Conservation (phyloP, 2,113 vertebrate species). For the Opisthocomus hoazin region DNA sequence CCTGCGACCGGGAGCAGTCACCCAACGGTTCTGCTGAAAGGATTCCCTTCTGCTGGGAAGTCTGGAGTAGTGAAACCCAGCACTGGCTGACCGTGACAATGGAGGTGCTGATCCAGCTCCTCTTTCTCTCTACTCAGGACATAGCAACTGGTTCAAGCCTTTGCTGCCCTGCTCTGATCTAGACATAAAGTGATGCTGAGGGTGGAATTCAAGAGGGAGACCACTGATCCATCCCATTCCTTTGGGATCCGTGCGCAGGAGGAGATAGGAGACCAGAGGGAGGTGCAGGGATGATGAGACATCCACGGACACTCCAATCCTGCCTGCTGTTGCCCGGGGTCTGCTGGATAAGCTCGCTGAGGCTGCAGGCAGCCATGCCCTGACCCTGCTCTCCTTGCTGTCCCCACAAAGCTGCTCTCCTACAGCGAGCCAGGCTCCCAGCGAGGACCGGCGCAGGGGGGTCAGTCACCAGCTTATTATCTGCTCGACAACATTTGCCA, state of each 20-base stretch:
- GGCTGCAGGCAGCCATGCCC: not conserved
- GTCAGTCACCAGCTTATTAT: not conserved
- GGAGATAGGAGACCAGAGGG: not conserved
- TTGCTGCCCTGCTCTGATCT: not conserved
- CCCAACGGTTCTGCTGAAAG: not conserved
- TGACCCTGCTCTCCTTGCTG: not conserved
- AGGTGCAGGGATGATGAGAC: not conserved
- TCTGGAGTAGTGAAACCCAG: not conserved
- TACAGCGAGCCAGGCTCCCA: not conserved
- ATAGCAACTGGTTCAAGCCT: not conserved
- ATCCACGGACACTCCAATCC: not conserved
- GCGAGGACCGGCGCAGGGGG: rapidly evolving
- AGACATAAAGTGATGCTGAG: not conserved
- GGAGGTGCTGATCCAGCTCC: not conserved
- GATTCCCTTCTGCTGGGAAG: not conserved
- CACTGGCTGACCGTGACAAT: not conserved
- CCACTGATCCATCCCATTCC: not conserved
- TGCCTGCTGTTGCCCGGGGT: no score
- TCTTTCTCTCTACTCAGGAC: not conserved
- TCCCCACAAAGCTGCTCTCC: not conserved
- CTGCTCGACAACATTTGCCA: not conserved
- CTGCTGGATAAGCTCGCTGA: not conserved
- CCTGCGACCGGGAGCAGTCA: rapidly evolving
- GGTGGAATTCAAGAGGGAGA: not conserved
- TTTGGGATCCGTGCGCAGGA: not conserved